These are phyloP conservation scores for Pelusios castaneus DNA, from an alignment of 2,113 vertebrate species.

Conservation along the genomic window DNA sequence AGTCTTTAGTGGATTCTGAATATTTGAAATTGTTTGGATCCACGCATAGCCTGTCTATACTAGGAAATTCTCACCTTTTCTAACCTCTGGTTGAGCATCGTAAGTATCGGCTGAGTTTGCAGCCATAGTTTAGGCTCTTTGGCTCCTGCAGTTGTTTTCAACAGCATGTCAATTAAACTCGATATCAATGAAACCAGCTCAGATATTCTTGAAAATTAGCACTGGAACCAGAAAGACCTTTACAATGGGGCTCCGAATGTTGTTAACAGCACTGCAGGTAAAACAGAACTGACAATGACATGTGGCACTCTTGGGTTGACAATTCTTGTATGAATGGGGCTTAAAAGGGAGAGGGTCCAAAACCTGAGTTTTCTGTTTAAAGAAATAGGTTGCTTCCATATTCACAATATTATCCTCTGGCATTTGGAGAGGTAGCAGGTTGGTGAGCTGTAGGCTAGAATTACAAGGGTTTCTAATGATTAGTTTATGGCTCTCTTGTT, in stretches of 20 bases:
- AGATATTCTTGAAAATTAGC: not conserved
- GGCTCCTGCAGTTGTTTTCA: not conserved
- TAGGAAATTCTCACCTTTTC: not conserved
- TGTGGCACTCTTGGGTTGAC: not conserved
- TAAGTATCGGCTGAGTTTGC: accelerated
- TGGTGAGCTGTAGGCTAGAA: not conserved
- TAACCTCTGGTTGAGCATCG: accelerated
- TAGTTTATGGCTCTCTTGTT: not conserved
- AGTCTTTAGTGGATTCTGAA: constrained; percentile 8
- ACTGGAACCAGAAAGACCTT: not conserved
- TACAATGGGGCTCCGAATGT: accelerated
- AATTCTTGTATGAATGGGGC: accelerated
- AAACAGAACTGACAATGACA: not conserved
- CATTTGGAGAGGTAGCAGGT: not conserved
- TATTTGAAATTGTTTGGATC: not conserved
- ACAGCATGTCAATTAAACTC: not conserved
- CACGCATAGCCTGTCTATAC: not conserved
- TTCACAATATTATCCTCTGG: not conserved
- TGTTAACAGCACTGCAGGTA: accelerated
- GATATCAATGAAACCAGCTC: not conserved
- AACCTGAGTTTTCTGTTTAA: not conserved
- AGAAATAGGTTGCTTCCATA: accelerated
- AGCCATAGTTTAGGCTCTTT: not conserved
- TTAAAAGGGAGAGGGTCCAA: accelerated
- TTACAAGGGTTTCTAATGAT: not conserved